A percentile compares a stretch with the other conserved stretches of the same genome.
Evolutionary conservation across 2,888 invertebrate species (phyloP).

Genomic region (Synanthedon tipuliformis): DNA sequence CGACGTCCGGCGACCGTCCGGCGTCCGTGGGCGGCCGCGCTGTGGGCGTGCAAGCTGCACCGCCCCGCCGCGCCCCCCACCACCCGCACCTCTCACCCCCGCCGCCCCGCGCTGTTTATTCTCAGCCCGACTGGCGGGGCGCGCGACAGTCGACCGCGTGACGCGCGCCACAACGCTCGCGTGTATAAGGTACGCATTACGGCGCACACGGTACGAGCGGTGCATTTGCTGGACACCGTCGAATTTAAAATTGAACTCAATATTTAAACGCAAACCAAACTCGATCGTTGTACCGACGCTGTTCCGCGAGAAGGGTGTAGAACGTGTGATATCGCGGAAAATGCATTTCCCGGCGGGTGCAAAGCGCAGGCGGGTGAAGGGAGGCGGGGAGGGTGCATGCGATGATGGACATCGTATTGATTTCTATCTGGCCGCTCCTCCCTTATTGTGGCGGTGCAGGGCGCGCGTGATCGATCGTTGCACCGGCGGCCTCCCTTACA

Average conservation of each 20-base stretch:
- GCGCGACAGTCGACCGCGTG: slow-evolving; percentile 65
- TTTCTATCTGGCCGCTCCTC: slow-evolving; percentile 70
- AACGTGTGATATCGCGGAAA: slow-evolving; percentile 41
- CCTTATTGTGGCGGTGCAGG: slow-evolving; percentile 64
- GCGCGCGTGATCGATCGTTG: slow-evolving; percentile 24
- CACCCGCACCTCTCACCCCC: slow-evolving; percentile 29
- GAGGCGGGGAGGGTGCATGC: slow-evolving; percentile 74
- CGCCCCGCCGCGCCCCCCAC: slow-evolving; percentile 38
- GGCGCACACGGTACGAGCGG: slow-evolving; percentile 46
- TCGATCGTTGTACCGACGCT: no score
- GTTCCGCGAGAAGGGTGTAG: slow-evolving; percentile 27
- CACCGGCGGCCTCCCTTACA: slow-evolving; percentile 17
- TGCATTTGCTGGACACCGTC: slow-evolving; percentile 54
- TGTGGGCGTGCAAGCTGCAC: slow-evolving; percentile 62
- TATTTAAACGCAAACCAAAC: no score
- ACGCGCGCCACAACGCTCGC: slow-evolving; percentile 54
- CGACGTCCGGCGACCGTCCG: slow-evolving; percentile 11
- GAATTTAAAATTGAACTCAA: no score
- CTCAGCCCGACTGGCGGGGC: slow-evolving; percentile 56
- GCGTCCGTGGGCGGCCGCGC: slow-evolving; percentile 50
- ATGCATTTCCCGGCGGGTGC: slow-evolving; percentile 62
- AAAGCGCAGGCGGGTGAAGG: slow-evolving; percentile 64
- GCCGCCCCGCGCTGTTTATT: slow-evolving; percentile 54
- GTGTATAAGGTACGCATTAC: slow-evolving; percentile 40
- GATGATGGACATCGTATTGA: slow-evolving; percentile 72